Percentiles rank a stretch among this genome's conserved stretches.
phyloP scores from a whole-genome alignment of 2,797 vertebrate species.

The Columba guinea region DNA sequence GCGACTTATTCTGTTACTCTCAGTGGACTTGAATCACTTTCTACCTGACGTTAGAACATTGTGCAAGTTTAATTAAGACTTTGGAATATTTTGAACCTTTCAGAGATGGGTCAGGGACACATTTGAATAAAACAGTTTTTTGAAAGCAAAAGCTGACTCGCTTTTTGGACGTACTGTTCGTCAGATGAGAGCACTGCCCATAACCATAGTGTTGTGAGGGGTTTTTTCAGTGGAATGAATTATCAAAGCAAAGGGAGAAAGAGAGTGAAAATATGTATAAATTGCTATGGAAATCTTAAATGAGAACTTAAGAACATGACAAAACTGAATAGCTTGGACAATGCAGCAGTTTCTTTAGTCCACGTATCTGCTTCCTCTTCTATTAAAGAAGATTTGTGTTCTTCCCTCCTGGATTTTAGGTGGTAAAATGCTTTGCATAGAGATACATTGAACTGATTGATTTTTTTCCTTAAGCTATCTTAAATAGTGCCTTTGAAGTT shows the following conservation, averaged over 20 bases:
- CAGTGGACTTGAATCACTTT: background rate
- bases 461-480: background rate
- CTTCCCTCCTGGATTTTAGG: constrained; percentile 1
- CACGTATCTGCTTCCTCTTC: background rate
- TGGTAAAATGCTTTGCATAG: constrained; percentile 12
- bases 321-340: background rate
- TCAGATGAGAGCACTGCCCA: background rate
- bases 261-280: background rate
- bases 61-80: background rate
- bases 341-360: constrained; percentile 16
- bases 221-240: background rate
- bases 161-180: background rate
- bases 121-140: background rate
- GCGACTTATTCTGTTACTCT: background rate
- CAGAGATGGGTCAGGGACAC: background rate
- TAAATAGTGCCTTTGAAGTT: constrained; percentile 56
- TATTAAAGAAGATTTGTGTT: background rate
- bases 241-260: background rate
- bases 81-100: background rate
- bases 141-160: background rate
- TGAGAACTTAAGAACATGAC: background rate
- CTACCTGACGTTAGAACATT: background rate
- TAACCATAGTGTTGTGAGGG: background rate
- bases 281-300: background rate
- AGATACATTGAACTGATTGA: background rate